Evolutionary conservation across 2,797 vertebrate species (phyloP).

Genomic region (Phrynocephalus forsythii): DNA sequence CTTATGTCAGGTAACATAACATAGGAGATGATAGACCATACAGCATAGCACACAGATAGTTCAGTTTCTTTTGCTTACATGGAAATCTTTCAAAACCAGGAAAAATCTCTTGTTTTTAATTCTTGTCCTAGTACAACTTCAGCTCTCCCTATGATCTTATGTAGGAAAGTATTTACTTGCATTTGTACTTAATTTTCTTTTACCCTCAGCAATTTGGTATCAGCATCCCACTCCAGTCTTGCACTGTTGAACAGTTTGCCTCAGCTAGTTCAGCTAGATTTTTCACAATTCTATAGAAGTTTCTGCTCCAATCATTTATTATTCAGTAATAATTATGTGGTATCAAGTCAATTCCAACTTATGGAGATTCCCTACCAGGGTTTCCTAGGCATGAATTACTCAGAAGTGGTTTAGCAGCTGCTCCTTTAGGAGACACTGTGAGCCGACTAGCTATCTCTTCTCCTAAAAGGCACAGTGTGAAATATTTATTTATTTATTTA

Average conservation of each 20-base stretch:
- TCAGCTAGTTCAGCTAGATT: background rate
- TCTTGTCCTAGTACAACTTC: background rate
- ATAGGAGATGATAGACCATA: background rate
- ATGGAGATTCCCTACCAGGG: too few relatives aligned
- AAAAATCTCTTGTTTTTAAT: background rate
- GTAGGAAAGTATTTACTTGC: background rate
- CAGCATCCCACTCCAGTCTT: too few relatives aligned
- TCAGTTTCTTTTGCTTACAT: slow-evolving; percentile 7
- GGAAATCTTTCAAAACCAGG: background rate
- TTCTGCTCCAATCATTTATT: too few relatives aligned
- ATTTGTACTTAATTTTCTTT: background rate
- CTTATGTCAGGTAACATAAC: background rate
- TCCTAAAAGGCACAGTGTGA: too few relatives aligned
- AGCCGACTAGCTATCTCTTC: too few relatives aligned
- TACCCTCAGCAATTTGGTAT: too few relatives aligned
- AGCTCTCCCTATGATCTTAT: background rate
- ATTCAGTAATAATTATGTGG: too few relatives aligned
- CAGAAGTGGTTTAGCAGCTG: too few relatives aligned
- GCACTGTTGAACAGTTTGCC: background rate
- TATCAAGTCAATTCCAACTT: too few relatives aligned
- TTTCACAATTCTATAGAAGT: background rate
- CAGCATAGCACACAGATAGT: background rate
- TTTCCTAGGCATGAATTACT: too few relatives aligned
- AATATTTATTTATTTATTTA: too few relatives aligned
- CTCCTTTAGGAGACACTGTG: too few relatives aligned